Base-by-base conservation (phyloP, 92 coral and sea anemone species). In the Pocillopora meandrina region DNA sequence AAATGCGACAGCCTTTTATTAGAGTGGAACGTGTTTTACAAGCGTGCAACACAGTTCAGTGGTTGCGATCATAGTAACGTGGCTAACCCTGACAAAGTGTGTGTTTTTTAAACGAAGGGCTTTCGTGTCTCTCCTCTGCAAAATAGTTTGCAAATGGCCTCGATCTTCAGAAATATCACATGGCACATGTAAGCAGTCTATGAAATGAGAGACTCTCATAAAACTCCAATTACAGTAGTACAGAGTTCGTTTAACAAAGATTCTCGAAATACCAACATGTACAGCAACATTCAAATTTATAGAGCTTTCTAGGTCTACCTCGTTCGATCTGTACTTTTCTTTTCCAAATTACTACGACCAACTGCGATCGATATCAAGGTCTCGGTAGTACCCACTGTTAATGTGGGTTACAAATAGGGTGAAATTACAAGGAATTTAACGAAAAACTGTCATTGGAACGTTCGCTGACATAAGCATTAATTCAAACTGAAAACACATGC, bases 231-330 rank as follows among this genome's bases (percentile, higher is more conserved):
- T 31, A 26, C 67, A 4, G 34, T 52, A 69, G 74, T 3, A 6
- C 55, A 6, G 16, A 56, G 36, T 65, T 67, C 76, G 63, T 31
- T 57, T 80, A 57, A 56, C 84, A 57, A 16, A 57, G 75, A 78
- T 78, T 80, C 84, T 80, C 84, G 31, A 56, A 56, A 80, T 68
- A 10, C 66, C 84, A 80, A 18, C 76, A 69, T 34, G 72, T 36
- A 21, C 61, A n/a, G 42, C 33, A 58, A 59, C 4, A 56, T 70
- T 69, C 33, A 20, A 35, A 18, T 19, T 33, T 21, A 0, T 42
- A 42, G 64, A 60, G 56, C 65, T 56, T 81, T 71, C 77, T 60
- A 31, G 20, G 20, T n/a, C 21, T 67, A 19, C 18, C 56, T 34
- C 8, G 56, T 19, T 19, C 35, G 10, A 2, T 65, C n/a, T 70